Base-by-base conservation (phyloP, 2,888 invertebrate species). In the Agapetus fuscipes region DNA sequence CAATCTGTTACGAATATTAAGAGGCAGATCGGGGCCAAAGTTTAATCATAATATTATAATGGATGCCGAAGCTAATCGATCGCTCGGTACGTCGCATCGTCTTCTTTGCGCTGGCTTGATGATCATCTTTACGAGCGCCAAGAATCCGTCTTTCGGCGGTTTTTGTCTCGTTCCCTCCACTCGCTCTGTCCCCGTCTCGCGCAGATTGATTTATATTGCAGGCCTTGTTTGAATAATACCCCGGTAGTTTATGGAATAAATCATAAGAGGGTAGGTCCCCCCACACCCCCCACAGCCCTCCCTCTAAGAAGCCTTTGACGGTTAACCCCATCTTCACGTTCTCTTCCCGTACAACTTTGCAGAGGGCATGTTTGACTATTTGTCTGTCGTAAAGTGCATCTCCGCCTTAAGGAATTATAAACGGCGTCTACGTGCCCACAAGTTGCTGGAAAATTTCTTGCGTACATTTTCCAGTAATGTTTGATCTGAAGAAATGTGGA, bases 1-100 rank as follows among this genome's bases (percentile, higher is more conserved):
- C 37, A 37, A 37, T 37, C 37, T 24, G 37, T 37, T 37, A 25
- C 26, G 31, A 13, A 31, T 31, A 37, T 31, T 24, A 37, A 37
- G 31, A 20, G 20, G 20, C 20, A 20, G 20, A 30, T 37, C 15
- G 15, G 25, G 17, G 25, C 15, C 25, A 30, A 37, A 37, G 25
- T 37, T 37, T 37, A 37, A 37, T 37, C 37, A 31, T 37, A 29
- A 14, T 16, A 37, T 30, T 37, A 37, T 29, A 31, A 31, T 16
- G 31, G 30, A 37, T 25, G 30, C 16, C 15, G n/a, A 10, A 16
- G 31, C 37, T 37, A 37, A 37, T 37, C 37, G 37, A 37, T 31
- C 26, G 20, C 3, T 31, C 9, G 5, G 20, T 20, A 9, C 20
- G 20, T 20, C 20, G 20, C 9, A 4, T n/a, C n/a, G n/a, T n/a